A percentile compares a stretch with the other conserved stretches of the same genome.
These are phyloP conservation scores for Neoseiulus cucumeris DNA, from an alignment of 1,140 invertebrate genomes.

Conservation along the genomic window DNA sequence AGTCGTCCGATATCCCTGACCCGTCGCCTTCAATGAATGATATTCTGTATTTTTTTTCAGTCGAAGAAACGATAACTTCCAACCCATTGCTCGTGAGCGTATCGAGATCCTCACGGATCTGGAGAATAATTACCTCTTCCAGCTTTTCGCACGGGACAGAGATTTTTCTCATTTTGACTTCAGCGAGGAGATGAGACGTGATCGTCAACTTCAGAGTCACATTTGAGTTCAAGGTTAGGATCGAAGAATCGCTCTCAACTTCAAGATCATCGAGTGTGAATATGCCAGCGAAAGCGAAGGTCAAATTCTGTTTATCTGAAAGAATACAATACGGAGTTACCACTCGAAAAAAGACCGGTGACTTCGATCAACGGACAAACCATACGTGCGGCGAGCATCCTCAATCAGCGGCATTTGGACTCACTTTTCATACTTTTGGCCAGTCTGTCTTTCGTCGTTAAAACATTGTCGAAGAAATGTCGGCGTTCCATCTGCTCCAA, in stretches of 20 bases:
- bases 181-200: background rate
- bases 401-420: background rate
- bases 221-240: background rate
- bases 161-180: background rate
- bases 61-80: background rate
- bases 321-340: background rate
- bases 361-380: background rate
- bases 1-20: background rate
- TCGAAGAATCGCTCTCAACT: background rate
- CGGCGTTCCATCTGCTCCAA: conserved; percentile 33
- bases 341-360: background rate
- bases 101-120: background rate
- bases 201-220: background rate
- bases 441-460: conserved; percentile 21
- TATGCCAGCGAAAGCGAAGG: background rate
- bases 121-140: background rate
- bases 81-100: background rate
- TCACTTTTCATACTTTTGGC: conserved; percentile 14
- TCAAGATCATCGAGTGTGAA: background rate
- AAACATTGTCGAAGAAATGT: conserved; percentile 28
- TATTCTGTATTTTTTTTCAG: background rate
- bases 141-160: background rate
- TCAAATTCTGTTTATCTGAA: conserved; percentile 3
- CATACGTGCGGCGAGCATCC: background rate
- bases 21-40: background rate